Evolutionary conservation across 2,113 vertebrate species (phyloP).

Genomic region (Micronisus gabar): DNA sequence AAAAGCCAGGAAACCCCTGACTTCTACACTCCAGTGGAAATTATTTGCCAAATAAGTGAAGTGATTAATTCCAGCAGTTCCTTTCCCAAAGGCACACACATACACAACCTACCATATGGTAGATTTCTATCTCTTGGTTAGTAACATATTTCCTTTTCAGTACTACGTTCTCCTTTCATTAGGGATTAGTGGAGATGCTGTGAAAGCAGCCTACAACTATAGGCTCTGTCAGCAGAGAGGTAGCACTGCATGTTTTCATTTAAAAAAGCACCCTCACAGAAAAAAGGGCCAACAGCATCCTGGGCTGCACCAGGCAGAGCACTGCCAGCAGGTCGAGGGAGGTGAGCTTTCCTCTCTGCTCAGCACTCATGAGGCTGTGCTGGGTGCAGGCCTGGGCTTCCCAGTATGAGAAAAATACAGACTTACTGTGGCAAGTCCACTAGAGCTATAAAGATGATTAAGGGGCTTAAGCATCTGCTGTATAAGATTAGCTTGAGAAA

Average conservation of each 20-base stretch:
- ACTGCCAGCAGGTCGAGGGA: background rate
- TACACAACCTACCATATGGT: background rate
- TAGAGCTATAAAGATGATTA: background rate
- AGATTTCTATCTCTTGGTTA: background rate
- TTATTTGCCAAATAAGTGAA: background rate
- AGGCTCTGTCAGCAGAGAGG: background rate
- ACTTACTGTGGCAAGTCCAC: background rate
- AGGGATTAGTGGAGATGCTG: background rate
- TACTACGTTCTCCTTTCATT: background rate
- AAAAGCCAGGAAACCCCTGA: background rate
- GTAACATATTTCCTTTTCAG: background rate
- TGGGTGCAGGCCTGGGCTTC: background rate
- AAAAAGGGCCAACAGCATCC: background rate
- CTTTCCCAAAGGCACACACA: background rate
- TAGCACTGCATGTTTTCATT: background rate
- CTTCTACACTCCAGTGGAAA: background rate
- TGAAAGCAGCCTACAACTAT: background rate
- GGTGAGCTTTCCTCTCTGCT: background rate
- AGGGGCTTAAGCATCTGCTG: background rate
- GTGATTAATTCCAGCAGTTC: conserved; percentile 33
- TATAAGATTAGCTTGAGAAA: background rate
- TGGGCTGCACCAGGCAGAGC: background rate
- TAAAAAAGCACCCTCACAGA: background rate
- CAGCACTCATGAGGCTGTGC: background rate
- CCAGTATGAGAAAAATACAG: background rate